Base-by-base conservation (phyloP, 2,888 invertebrate species). In the Rutpela maculata region DNA sequence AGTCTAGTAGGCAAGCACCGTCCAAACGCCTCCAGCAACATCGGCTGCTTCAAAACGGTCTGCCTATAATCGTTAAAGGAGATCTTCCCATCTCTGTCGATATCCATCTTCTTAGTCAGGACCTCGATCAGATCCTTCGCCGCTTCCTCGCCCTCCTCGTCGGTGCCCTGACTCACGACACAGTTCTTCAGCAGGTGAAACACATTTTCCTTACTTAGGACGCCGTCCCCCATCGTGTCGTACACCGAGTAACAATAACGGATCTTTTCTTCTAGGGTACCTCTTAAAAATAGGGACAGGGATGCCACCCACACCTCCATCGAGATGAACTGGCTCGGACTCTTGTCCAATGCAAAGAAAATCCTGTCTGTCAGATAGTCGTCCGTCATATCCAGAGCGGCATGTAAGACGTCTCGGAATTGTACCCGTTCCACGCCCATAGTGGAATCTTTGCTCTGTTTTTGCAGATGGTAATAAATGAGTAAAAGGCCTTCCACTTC, bases 71-170 rank as follows among this genome's bases (percentile, higher is more conserved):
- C 95, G 2, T 91, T 90, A 81, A 92, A 93, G 17, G 93, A 94
- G 26, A 96, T 93, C 74, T 93, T 91, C 0, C 95, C 95, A 85
- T 96, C 96, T 78, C 93, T 91, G 85, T 96, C 96, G 0, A 91
- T 79, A 85, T 96, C 96, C 92, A 96, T 93, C 85, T 95, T 93
- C 85, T 93, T 95, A 15, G 95, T 89, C 83, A 95, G 90, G 19
- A 94, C 92, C 82, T 95, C 95, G 0, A 94, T 93, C 85, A 96
- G 91, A 85, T 96, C 96, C 92, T 95, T 93, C 0, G 93, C 93
- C 71, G 93, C 93, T 87, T 95, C 95, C 76, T 94, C 95, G 3
- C 88, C 86, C 65, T 95, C 93, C 82, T 96, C 96, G 76, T 95
- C 95, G 65, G 93, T 93, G 78, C 93, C 93, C 0, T 92, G 91